These are phyloP conservation scores for Staurois parvus DNA, from an alignment of 2,797 vertebrate species.

Conservation along the genomic window DNA sequence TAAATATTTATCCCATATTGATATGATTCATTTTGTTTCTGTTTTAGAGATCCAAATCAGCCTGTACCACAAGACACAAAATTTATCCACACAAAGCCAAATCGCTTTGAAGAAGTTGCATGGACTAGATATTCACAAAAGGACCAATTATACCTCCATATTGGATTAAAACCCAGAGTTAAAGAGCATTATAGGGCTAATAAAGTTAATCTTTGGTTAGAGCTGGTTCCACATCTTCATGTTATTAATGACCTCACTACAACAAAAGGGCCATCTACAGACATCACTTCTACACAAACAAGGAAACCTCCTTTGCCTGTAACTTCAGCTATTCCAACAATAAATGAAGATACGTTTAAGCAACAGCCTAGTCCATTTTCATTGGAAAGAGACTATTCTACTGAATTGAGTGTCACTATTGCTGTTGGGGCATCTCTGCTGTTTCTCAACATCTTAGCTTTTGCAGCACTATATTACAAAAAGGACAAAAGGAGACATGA, in stretches of 20 bases:
- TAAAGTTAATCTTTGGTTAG: constrained; percentile 98
- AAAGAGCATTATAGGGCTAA: constrained; percentile 99
- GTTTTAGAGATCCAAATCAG: constrained; percentile 93
- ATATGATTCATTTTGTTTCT: constrained; percentile 43
- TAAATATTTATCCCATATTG: background rate
- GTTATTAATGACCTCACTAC: constrained; percentile 98
- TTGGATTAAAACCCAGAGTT: constrained; percentile 97
- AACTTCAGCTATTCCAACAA: constrained; percentile 93
- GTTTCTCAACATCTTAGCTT: constrained; percentile 97
- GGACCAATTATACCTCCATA: constrained; percentile 97
- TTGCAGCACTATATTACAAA: constrained; percentile 97
- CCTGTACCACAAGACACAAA: constrained; percentile 98
- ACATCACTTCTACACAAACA: constrained; percentile 91
- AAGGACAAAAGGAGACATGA: constrained; percentile 97
- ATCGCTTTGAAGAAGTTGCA: constrained; percentile 98
- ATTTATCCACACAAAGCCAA: constrained; percentile 98
- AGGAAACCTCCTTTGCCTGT: constrained; percentile 90
- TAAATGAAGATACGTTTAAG: constrained; percentile 91
- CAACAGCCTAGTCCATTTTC: constrained; percentile 90
- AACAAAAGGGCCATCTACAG: constrained; percentile 95
- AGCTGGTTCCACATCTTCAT: constrained; percentile 97
- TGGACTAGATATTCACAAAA: constrained; percentile 99
- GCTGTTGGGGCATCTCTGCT: constrained; percentile 96
- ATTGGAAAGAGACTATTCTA: constrained; percentile 97
- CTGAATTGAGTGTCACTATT: constrained; percentile 96